phyloP scores from a whole-genome alignment of 2,888 invertebrate species.

The Pachydiplax longipennis region DNA sequence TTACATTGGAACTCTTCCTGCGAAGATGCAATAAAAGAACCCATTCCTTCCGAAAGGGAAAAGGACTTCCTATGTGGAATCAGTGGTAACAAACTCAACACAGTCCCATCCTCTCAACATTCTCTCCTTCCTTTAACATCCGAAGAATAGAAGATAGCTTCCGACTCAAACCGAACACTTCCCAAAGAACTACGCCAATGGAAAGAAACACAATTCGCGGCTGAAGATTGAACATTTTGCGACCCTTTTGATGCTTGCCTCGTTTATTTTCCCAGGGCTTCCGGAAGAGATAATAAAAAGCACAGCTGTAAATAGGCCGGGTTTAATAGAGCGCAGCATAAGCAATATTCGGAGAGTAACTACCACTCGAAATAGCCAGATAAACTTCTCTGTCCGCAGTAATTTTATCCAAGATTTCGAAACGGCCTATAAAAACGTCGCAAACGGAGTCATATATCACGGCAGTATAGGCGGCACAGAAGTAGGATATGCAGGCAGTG shows the following conservation, averaged over 20 bases:
- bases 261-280: not conserved
- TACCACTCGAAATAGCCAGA: not conserved
- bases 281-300: not conserved
- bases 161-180: no score
- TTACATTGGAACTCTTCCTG: no score
- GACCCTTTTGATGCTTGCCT: not conserved
- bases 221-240: no score
- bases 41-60: no score
- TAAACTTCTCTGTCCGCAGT: not conserved
- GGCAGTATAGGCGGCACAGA: not conserved
- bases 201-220: no score
- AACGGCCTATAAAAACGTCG: not conserved
- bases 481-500: not conserved
- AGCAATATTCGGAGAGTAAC: not conserved
- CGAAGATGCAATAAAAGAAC: no score
- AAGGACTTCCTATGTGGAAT: no score
- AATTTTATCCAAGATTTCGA: not conserved
- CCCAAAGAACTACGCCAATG: no score
- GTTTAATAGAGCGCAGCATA: not conserved
- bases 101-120: not conserved
- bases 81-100: no score
- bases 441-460: not conserved
- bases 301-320: not conserved
- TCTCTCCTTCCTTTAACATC: not conserved
- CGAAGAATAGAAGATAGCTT: no score